Conservation (phyloP, 2,797 vertebrate genomes). For the Sorex maritimensis region DNA sequence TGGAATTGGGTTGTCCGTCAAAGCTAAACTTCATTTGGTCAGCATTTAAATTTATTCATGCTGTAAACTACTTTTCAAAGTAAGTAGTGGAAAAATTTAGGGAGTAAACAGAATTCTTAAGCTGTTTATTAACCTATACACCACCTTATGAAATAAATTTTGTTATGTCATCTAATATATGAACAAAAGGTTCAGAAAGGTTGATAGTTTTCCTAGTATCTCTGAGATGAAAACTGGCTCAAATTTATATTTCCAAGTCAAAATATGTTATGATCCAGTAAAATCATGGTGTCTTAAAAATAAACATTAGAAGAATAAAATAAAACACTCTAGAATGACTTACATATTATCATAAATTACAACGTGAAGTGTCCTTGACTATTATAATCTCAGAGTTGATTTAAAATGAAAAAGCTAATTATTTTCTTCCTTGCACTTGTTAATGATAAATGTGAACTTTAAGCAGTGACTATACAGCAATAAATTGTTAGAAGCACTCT, state of each 20-base stretch:
- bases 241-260: not conserved
- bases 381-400: slow-evolving; percentile 51
- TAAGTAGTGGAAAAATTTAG: not conserved
- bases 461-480: slow-evolving; percentile 24
- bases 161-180: not conserved
- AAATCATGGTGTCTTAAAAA: not conserved
- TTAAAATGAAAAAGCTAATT: slow-evolving; percentile 48
- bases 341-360: slow-evolving; percentile 39
- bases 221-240: not conserved
- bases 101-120: not conserved
- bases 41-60: not conserved
- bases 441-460: slow-evolving; percentile 68
- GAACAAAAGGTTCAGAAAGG: not conserved
- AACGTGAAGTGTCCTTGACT: not conserved
- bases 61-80: not conserved
- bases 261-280: not conserved
- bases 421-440: slow-evolving; percentile 30
- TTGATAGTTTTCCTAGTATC: slow-evolving; percentile 2
- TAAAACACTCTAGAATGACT: slow-evolving; percentile 14
- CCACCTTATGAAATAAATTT: not conserved
- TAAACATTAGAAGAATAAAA: slow-evolving; percentile 49
- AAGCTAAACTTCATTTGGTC: not conserved
- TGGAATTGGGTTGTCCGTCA: not conserved
- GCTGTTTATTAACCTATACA: slow-evolving; percentile 12
- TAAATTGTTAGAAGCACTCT: slow-evolving; percentile 31